These are phyloP conservation scores for Osedax fenrisi DNA, from an alignment of 2,888 invertebrate species.

Conservation along the genomic window DNA sequence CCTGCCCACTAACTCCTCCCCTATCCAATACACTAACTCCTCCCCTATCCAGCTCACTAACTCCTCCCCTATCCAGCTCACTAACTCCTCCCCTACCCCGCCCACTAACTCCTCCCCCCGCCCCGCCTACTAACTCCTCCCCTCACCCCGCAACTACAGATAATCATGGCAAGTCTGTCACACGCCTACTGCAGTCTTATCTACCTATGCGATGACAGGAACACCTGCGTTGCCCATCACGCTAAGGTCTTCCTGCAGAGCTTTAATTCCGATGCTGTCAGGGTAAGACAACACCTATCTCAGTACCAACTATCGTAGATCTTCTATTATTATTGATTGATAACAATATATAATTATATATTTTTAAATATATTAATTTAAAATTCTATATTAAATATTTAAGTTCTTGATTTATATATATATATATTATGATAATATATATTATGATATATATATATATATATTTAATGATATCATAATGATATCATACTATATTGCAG, in stretches of 20 bases:
- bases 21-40: conserved; percentile 55
- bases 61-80: not conserved
- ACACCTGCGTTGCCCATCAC: conserved; percentile 84
- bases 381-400: too few species aligned
- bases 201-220: conserved; percentile 85
- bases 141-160: conserved; percentile 59
- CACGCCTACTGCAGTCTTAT: conserved; percentile 93
- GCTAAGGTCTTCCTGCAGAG: conserved; percentile 78
- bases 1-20: conserved; percentile 64
- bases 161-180: conserved; percentile 77
- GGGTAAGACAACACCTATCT: conserved; percentile 50
- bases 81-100: not conserved
- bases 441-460: too few species aligned
- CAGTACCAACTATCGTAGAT: not conserved
- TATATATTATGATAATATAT: too few species aligned
- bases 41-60: conserved; percentile 47
- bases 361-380: too few species aligned
- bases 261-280: conserved; percentile 51
- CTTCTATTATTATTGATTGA: too few species aligned
- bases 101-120: not conserved
- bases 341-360: too few species aligned
- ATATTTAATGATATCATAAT: too few species aligned
- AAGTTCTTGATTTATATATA: too few species aligned
- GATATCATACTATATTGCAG: too few species aligned
- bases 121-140: conserved; percentile 64